Conservation (phyloP, 2,797 vertebrate species). For the Melanotaenia maccullochi region DNA sequence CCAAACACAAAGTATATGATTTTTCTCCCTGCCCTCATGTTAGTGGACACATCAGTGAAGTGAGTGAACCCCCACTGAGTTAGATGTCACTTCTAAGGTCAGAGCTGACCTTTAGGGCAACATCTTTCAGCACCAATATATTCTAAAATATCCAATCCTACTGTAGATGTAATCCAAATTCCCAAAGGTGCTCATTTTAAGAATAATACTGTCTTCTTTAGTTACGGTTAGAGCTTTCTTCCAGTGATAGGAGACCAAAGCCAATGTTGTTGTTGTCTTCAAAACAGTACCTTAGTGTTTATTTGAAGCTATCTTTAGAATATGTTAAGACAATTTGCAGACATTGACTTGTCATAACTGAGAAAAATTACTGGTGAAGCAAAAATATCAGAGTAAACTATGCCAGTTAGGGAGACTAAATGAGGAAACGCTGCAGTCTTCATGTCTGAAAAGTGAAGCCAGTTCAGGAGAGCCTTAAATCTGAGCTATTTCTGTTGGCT, state of each 20-base stretch:
- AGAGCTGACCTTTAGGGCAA: not conserved
- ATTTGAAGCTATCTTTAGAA: not conserved
- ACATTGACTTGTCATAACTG: not conserved
- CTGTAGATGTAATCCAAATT: not conserved
- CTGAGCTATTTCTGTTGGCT: not conserved
- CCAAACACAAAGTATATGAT: slow-evolving; percentile 9
- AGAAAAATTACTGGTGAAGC: not conserved
- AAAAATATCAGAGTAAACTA: not conserved
- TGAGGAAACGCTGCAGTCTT: not conserved
- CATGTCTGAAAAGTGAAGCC: not conserved
- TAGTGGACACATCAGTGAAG: slow-evolving; percentile 9
- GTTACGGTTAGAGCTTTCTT: not conserved
- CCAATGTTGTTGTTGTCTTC: too few species aligned
- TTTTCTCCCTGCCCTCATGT: not conserved
- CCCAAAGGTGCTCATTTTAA: too few species aligned
- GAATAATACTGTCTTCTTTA: too few species aligned
- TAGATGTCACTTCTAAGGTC: slow-evolving; percentile 7
- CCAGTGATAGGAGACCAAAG: too few species aligned
- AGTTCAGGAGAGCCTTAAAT: not conserved
- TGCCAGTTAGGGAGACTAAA: not conserved
- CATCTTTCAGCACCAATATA: slow-evolving; percentile 1
- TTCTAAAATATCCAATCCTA: not conserved
- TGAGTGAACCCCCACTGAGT: slow-evolving; percentile 6
- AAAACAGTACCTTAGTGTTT: too few species aligned
- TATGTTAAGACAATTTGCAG: not conserved